Conservation (phyloP, 2,797 vertebrate species). For the Hypotaenidia philippensis region DNA sequence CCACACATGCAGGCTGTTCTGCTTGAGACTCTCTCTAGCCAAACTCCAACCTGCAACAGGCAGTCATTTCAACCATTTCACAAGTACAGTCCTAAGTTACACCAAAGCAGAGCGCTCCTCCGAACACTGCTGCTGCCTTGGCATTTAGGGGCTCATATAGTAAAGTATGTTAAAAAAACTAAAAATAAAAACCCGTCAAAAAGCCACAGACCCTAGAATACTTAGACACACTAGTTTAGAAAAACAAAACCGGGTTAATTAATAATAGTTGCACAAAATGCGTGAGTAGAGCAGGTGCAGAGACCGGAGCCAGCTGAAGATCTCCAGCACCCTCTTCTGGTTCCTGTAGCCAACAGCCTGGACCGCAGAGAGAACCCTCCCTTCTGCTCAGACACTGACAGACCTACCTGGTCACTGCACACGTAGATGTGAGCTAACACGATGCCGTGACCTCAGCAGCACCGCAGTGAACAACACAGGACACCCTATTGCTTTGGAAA, state of each 20-base stretch:
- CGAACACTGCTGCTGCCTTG: background rate
- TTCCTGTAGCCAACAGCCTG: background rate
- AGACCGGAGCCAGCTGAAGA: background rate
- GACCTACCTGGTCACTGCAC: accelerated
- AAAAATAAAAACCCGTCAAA: too few species aligned
- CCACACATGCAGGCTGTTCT: background rate
- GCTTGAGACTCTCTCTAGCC: background rate
- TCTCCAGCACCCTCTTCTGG: conserved; percentile 73
- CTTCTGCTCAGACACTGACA: accelerated
- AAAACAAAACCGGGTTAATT: background rate
- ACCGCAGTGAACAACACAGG: accelerated
- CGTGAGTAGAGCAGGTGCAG: accelerated
- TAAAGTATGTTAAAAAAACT: background rate
- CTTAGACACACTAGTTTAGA: background rate
- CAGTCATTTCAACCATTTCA: background rate
- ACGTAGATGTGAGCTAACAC: accelerated
- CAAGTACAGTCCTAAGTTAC: background rate
- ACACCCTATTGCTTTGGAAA: background rate
- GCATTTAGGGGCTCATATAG: background rate
- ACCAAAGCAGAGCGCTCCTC: background rate
- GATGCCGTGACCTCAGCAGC: background rate
- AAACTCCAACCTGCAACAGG: background rate
- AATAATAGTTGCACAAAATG: background rate
- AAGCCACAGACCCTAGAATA: background rate
- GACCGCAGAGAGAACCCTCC: accelerated